These are phyloP conservation scores for Serranus cabrilla DNA, from an alignment of 2,797 vertebrate genomes.

Conservation along the genomic window DNA sequence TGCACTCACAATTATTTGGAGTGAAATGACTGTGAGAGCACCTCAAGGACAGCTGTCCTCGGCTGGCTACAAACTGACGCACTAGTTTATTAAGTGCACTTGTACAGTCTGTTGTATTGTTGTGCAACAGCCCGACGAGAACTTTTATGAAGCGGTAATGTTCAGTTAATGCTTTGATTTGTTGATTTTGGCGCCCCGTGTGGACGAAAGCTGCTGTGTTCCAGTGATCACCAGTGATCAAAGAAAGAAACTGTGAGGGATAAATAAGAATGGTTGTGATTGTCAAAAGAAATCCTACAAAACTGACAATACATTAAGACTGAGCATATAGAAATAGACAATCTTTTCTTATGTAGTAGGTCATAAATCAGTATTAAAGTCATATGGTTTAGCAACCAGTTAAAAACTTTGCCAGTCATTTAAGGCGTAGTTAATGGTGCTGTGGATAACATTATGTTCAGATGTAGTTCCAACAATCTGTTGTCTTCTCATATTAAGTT, in stretches of 20 bases:
- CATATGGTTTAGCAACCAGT: no score
- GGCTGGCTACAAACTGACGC: conserved; percentile 18
- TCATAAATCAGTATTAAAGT: no score
- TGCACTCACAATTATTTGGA: conserved; percentile 57
- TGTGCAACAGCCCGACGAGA: neutral
- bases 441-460: neutral
- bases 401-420: no score
- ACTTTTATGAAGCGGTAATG: neutral
- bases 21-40: conserved; percentile 52
- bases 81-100: conserved; percentile 28
- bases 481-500: neutral
- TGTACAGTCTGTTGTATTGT: neutral
- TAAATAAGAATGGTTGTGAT: no score
- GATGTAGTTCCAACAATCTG: neutral
- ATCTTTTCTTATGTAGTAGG: no score
- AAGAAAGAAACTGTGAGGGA: no score
- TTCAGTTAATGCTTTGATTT: neutral
- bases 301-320: no score
- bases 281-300: no score
- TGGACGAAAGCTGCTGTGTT: no score
- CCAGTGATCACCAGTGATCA: no score
- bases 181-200: no score
- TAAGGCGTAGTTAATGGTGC: neutral
- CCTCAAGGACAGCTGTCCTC: conserved; percentile 57
- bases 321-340: no score